Evolutionary conservation across 2,888 invertebrate genomes (phyloP).

Genomic region (Lamellibrachia columna): DNA sequence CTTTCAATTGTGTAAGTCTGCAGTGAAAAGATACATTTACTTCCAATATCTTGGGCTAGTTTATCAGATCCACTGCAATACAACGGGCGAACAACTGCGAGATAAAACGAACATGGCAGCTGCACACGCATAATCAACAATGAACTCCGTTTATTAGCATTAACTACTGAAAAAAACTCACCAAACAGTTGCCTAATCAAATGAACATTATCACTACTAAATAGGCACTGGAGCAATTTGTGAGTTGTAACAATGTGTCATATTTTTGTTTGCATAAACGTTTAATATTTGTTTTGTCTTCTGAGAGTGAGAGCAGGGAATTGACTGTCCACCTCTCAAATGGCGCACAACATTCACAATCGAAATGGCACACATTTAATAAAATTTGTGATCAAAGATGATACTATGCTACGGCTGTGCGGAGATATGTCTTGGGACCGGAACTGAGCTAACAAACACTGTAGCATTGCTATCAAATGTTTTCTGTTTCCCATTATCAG

Average conservation of each 20-base stretch:
- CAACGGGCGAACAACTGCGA: neutral
- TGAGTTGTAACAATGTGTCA: neutral
- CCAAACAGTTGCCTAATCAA: slow-evolving; percentile 6
- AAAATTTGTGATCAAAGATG: neutral
- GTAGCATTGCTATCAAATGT: neutral
- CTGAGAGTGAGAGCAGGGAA: neutral
- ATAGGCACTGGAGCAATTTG: neutral
- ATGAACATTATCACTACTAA: neutral
- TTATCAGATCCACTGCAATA: neutral
- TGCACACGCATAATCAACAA: neutral
- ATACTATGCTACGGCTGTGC: neutral
- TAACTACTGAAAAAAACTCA: neutral
- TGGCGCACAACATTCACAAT: neutral
- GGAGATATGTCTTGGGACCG: neutral
- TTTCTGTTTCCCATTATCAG: neutral
- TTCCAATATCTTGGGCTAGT: neutral
- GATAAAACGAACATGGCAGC: neutral
- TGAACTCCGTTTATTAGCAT: neutral
- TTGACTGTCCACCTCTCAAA: neutral
- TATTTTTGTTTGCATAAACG: neutral
- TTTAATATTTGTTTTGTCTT: neutral
- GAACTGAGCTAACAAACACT: neutral
- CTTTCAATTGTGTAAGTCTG: neutral
- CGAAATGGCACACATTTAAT: neutral
- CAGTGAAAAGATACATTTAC: neutral